A percentile compares a stretch with the other conserved stretches of the same genome.
Evolutionary conservation across 1,140 invertebrate species (phyloP).

Genomic region (Caenorhabditis inopinata): DNA sequence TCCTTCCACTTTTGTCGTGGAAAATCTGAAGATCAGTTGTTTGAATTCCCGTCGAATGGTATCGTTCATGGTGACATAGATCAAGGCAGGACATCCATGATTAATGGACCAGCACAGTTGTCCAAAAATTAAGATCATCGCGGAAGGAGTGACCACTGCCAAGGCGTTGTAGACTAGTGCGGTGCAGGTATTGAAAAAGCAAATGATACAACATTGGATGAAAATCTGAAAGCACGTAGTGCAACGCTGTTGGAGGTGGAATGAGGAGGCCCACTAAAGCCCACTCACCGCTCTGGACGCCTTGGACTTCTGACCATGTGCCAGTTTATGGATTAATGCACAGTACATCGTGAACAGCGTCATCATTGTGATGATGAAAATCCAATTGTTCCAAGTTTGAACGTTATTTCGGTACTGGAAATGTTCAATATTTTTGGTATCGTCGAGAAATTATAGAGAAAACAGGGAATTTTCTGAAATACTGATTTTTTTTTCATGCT

Average conservation of each 20-base stretch:
- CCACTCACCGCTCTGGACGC: slow-evolving; percentile 2
- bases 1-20: background rate
- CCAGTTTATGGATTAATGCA: background rate
- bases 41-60: slow-evolving; percentile 17
- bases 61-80: slow-evolving; percentile 29
- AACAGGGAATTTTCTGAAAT: no score
- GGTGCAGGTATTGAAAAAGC: slow-evolving; percentile 35
- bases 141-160: slow-evolving; percentile 11
- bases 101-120: slow-evolving; percentile 35
- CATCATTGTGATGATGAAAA: background rate
- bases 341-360: background rate
- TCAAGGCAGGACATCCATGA: slow-evolving; percentile 33
- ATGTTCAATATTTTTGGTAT: no score
- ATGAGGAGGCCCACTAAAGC: no score
- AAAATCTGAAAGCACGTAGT: slow-evolving; percentile 1
- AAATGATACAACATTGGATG: slow-evolving; percentile 40
- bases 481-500: no score
- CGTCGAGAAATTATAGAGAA: no score
- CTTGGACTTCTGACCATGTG: background rate
- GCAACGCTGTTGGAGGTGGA: no score
- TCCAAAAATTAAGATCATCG: slow-evolving; percentile 32
- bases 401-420: background rate
- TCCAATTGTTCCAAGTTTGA: slow-evolving; percentile 22
- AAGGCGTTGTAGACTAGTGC: slow-evolving; percentile 37
- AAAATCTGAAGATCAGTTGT: background rate